These are phyloP conservation scores for Ernsta delagoae DNA, from an alignment of 2,888 invertebrate species.

Conservation along the genomic window DNA sequence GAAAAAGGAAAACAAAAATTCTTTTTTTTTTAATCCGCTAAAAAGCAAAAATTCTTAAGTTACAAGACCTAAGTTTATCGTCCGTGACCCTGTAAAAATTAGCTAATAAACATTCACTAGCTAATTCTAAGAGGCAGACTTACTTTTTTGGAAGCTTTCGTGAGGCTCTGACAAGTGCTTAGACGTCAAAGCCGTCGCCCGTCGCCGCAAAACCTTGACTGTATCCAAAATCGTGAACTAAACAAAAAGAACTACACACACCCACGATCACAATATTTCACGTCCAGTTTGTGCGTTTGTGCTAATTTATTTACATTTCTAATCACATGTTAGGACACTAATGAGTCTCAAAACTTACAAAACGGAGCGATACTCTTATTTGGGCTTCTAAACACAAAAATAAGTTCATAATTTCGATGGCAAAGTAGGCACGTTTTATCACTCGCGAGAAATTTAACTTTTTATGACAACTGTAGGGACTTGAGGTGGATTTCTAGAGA, in stretches of 20 bases:
- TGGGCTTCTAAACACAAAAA: conserved; percentile 40
- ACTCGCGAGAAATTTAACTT: conserved; percentile 53
- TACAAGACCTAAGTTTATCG: too few relatives aligned
- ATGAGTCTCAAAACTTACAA: conserved; percentile 40
- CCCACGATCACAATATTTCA: conserved; percentile 66
- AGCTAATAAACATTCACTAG: conserved; percentile 5
- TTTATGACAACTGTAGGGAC: conserved; percentile 40
- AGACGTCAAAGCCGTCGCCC: conserved; percentile 43
- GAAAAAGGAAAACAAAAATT: too few relatives aligned
- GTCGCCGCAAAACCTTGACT: conserved; percentile 35
- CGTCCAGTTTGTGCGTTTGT: conserved; percentile 70
- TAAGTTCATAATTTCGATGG: conserved; percentile 51
- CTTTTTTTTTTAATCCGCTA: too few relatives aligned
- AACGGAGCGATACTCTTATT: conserved; percentile 42
- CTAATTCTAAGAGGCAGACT: conserved; percentile 36
- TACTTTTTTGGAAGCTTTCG: conserved; percentile 43
- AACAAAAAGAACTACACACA: conserved; percentile 56
- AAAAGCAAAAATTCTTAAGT: too few relatives aligned
- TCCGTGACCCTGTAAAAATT: conserved; percentile 12
- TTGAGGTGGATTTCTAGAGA: conserved; percentile 41
- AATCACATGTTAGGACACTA: conserved; percentile 69
- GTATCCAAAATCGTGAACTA: conserved; percentile 38
- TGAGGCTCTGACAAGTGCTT: conserved; percentile 43
- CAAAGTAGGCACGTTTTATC: conserved; percentile 50
- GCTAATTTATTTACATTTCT: conserved; percentile 70